These are phyloP conservation scores for Saturnia japonica DNA, from an alignment of 2,888 invertebrate genomes.

Conservation along the genomic window DNA sequence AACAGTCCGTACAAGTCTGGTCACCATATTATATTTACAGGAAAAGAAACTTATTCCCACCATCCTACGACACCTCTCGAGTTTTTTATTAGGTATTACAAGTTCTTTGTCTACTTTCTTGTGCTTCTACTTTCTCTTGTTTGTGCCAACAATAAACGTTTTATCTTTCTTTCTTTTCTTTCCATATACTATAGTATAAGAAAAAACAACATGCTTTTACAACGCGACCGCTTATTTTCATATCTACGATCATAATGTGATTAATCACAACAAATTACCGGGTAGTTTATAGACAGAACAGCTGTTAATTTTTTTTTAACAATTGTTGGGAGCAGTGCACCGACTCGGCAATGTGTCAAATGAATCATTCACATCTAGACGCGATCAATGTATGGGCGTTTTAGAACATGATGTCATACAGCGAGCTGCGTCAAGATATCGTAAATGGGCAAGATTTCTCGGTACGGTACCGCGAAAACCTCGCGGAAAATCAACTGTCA, in stretches of 20 bases:
- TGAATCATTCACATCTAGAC: constrained; percentile 38
- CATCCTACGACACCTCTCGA: too few species aligned
- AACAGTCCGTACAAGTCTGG: too few species aligned
- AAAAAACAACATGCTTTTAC: too few species aligned
- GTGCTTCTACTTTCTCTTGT: too few species aligned
- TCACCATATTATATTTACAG: too few species aligned
- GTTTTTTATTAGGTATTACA: too few species aligned
- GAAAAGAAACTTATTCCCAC: too few species aligned
- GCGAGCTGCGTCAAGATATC: constrained; percentile 15
- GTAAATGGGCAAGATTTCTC: background rate
- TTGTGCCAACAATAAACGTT: too few species aligned
- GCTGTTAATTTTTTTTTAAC: constrained; percentile 31
- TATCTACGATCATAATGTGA: constrained; percentile 22
- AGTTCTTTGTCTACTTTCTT: too few species aligned
- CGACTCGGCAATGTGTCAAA: constrained; percentile 26
- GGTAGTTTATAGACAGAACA: constrained; percentile 28
- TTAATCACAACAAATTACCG: constrained; percentile 30
- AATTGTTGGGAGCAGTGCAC: constrained; percentile 23
- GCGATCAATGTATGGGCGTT: constrained; percentile 40
- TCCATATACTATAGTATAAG: too few species aligned
- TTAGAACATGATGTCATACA: constrained; percentile 37
- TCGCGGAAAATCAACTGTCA: constrained; percentile 23
- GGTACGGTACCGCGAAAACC: constrained; percentile 15
- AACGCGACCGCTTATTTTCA: background rate
- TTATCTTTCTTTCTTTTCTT: too few species aligned